Conservation (phyloP, 2,797 vertebrate species). For the Eremophila alpestris region DNA sequence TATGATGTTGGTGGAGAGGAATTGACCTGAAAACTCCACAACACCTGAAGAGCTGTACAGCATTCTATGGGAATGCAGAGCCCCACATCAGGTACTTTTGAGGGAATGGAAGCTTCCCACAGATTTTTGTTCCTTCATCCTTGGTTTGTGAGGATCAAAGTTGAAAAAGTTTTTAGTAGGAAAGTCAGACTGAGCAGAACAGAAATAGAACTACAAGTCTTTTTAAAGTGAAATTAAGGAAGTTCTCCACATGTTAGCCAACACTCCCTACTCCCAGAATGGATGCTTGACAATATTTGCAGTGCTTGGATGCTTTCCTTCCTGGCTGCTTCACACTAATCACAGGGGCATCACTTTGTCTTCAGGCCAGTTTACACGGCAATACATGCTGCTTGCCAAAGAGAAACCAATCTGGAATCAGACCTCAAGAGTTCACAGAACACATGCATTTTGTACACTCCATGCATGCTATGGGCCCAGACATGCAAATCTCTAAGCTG, state of each 20-base stretch:
- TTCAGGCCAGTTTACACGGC: background rate
- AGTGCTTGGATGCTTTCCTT: background rate
- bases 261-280: background rate
- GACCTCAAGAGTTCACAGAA: background rate
- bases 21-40: background rate
- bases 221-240: background rate
- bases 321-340: background rate
- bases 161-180: background rate
- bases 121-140: background rate
- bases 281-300: background rate
- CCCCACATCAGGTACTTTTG: background rate
- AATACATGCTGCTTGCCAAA: conserved; percentile 47
- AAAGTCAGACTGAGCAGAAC: background rate
- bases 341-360: background rate
- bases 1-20: background rate
- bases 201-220: background rate
- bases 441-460: background rate
- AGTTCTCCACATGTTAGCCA: background rate
- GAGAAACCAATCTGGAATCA: background rate
- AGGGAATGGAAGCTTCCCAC: background rate
- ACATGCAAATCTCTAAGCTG: conserved; percentile 10
- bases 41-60: background rate
- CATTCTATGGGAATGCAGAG: background rate
- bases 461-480: background rate
- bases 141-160: conserved; percentile 15